Evolutionary conservation across 2,113 vertebrate genomes (phyloP), one percentile per base, ranked within the genome.

Genomic region (Alaudala cheleensis): DNA sequence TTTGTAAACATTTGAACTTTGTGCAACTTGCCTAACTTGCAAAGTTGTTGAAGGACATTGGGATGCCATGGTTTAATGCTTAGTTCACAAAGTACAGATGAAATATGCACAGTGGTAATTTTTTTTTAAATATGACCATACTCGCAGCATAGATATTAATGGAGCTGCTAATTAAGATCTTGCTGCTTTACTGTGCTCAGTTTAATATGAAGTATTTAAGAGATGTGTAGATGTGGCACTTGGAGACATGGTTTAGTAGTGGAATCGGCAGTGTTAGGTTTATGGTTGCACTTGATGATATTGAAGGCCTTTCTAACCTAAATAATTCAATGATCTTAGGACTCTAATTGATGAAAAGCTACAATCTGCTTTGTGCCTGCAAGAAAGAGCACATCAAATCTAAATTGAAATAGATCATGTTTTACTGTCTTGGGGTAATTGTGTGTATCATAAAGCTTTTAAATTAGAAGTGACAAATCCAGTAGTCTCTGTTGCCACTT

Each of bases 351-450:
- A 86, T 86, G 45, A 83, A 92, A 86, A 70, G 28, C 49, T 88
- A 45, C 62, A 72, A 21, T 90, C 69, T 80, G 54, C 58, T 88
- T 82, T 86, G 81, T 77, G 67, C 65, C 71, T 80, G 76, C 54
- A 31, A 54, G 67, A 78, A 86, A 80, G 67, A 80, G 50, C 58
- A 65, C 53, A 85, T 95, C 42, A 61, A 86, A 73, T 77, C 53
- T 77, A 69, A 90, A 90, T 65, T 90, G 54, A 94, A 93, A 70
- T 53, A 87, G 58, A 87, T 85, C 22, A 42, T 47, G 11, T 96
- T 94, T 91, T 93, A 72, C 56, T 86, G 82, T 76, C 26, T 93
- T 86, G 60, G 33, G 42, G 19, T 90, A 92, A 95, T 62, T 90
- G 42, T 54, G 34, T 10, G 1, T 88, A 83, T 42, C 58, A 4